Base-by-base conservation (phyloP, 2,113 vertebrate species). In the Sapayoa aenigma region DNA sequence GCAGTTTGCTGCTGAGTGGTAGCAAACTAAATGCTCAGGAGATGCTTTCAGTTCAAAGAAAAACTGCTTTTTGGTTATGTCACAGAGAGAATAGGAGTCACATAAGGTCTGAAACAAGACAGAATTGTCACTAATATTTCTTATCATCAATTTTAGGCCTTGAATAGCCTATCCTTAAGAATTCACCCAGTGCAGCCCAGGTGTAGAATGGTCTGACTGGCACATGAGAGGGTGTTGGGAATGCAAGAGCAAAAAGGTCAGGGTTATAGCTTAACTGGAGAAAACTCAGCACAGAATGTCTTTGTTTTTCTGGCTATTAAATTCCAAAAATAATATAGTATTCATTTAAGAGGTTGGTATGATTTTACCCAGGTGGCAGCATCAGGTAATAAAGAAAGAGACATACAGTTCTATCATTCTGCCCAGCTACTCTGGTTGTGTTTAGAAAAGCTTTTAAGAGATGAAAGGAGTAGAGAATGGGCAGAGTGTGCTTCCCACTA, bases 391-490 rank as follows among this genome's bases (percentile, higher is more conserved):
- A 87, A 79, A 84, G 60, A 63, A 18, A 69, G 60, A 89, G 78
- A 47, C 31, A 10, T 35, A 33, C 42, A 74, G 82, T 65, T 87
- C 84, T 52, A 23, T 53, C 12, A 4, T 60, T 80, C 81, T 84
- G 74, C 77, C 52, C 76, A 63, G 65, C 82, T 69, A n/a, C 71
- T 49, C 47, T 55, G 59, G 37, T 3, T 77, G 77, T 63, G 27
- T 67, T 80, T 75, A 79, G 65, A 90, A 93, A 95, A 77, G 84
- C 84, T 94, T 87, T 90, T 84, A 85, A 73, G 67, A 93, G 84
- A 80, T 91, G 82, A 90, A 95, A 87, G 84, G 58, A 93, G 63
- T 15, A 87, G 74, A 50, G 84, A 91, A 77, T 39, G 47, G 65
- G 85, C 72, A 88, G 63, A 85, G 60, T 23, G 82, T 88, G 82